Evolutionary conservation across 2,888 invertebrate species (phyloP).

Genomic region (Drosophila picticornis): DNA sequence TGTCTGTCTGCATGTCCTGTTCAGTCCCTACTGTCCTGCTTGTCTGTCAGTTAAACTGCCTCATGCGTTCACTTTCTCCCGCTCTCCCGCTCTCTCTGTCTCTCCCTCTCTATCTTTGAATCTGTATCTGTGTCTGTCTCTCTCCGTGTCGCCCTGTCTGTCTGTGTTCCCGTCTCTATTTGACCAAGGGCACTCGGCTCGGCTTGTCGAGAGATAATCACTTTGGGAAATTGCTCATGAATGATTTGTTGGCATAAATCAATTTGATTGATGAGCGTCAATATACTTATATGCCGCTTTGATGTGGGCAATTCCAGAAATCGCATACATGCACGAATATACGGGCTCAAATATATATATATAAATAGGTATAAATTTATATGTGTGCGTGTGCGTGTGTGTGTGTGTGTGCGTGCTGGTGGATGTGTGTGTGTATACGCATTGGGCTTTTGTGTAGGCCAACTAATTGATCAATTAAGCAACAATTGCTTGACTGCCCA

Average conservation of each 20-base stretch:
- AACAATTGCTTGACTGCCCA: constrained; percentile 70
- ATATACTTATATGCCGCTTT: constrained; percentile 80
- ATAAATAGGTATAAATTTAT: background rate
- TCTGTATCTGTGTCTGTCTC: background rate
- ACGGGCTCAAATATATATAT: constrained; percentile 24
- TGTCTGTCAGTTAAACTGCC: constrained; percentile 77
- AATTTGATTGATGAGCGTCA: constrained; percentile 81
- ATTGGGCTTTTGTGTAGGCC: constrained; percentile 59
- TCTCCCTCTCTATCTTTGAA: background rate
- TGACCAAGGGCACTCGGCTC: constrained; percentile 32
- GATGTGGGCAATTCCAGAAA: constrained; percentile 75
- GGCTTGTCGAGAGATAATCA: constrained; percentile 78
- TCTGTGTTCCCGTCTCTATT: constrained; percentile 3
- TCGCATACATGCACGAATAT: constrained; percentile 37
- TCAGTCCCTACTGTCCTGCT: constrained; percentile 55
- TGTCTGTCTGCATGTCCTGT: constrained; percentile 41
- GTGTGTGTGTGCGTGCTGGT: constrained; percentile 25
- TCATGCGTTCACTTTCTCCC: constrained; percentile 60
- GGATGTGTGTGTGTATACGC: constrained; percentile 23
- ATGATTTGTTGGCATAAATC: constrained; percentile 83
- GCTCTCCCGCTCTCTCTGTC: constrained; percentile 15
- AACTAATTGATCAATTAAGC: constrained; percentile 80
- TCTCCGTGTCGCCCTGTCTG: background rate
- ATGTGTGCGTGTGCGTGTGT: constrained; percentile 4
- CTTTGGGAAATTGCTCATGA: constrained; percentile 82